Percentiles rank a stretch among this genome's conserved stretches.
Evolutionary conservation across 2,113 vertebrate species (phyloP).

Genomic region (Alaudala cheleensis): DNA sequence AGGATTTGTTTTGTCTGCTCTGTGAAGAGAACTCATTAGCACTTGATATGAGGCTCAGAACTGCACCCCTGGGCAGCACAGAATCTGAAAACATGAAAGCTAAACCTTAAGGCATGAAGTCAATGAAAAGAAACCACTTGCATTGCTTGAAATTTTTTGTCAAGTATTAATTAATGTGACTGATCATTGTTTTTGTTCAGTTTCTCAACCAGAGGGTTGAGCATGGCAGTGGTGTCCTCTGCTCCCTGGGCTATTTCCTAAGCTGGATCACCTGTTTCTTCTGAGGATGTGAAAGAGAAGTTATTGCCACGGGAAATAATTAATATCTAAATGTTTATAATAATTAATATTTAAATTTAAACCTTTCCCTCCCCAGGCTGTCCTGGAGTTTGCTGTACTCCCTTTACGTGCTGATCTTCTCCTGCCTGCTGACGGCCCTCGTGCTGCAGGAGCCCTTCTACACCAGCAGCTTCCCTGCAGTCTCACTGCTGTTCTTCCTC

Average conservation of each 20-base stretch:
- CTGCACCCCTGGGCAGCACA: too few relatives aligned
- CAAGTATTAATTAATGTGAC: not conserved
- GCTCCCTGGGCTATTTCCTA: not conserved
- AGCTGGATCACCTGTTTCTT: not conserved
- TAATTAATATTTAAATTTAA: not conserved
- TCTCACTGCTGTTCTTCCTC: slow-evolving; percentile 56
- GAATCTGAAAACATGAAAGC: too few relatives aligned
- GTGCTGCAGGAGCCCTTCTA: not conserved
- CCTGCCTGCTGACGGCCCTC: slow-evolving; percentile 43
- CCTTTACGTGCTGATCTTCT: slow-evolving; percentile 18
- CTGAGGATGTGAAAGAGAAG: not conserved
- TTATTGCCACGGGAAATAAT: rapidly evolving
- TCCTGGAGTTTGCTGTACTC: slow-evolving; percentile 71
- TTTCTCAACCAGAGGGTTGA: not conserved
- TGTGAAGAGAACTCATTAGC: too few relatives aligned
- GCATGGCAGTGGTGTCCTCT: not conserved
- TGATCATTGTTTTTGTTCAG: not conserved
- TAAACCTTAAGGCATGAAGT: not conserved
- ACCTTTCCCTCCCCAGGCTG: slow-evolving; percentile 49
- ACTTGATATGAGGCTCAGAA: too few relatives aligned
- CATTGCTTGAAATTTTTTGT: not conserved
- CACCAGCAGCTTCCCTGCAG: slow-evolving; percentile 35
- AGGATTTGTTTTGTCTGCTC: too few relatives aligned
- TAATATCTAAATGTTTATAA: not conserved
- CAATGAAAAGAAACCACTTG: not conserved